A percentile compares a stretch with the other conserved stretches of the same genome.
These are phyloP conservation scores for Lordiphosa andalusiaca DNA, from an alignment of 2,888 invertebrate species.

Conservation along the genomic window DNA sequence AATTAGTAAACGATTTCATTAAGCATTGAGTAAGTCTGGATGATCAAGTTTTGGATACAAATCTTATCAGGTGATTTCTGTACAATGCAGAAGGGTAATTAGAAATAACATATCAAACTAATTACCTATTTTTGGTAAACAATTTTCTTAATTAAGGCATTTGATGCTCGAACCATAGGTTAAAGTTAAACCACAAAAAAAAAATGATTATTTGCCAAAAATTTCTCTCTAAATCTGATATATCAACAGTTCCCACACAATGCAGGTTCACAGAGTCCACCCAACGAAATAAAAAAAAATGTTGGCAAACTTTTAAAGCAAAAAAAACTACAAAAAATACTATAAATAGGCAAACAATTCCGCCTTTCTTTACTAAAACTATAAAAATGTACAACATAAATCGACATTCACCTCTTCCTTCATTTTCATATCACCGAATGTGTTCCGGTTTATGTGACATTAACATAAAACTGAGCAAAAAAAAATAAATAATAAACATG, in stretches of 20 bases:
- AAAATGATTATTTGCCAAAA: neutral
- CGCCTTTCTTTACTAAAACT: slow-evolving; percentile 43
- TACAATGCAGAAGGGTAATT: no score
- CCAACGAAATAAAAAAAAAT: slow-evolving; percentile 1
- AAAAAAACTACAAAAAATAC: slow-evolving; percentile 12
- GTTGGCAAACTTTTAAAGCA: slow-evolving; percentile 12
- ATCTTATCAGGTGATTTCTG: no score
- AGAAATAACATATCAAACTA: no score
- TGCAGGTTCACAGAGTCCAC: neutral
- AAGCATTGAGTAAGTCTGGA: no score
- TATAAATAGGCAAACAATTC: slow-evolving; percentile 35
- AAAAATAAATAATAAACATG: slow-evolving; percentile 11
- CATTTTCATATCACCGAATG: slow-evolving; percentile 27
- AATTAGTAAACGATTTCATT: no score
- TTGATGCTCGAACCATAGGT: no score
- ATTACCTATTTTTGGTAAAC: no score
- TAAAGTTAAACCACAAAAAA: neutral
- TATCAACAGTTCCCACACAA: slow-evolving; percentile 1
- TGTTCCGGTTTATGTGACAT: slow-evolving; percentile 59
- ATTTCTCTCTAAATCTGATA: no score
- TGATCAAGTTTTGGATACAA: no score
- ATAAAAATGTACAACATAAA: slow-evolving; percentile 23
- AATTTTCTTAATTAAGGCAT: no score
- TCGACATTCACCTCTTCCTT: slow-evolving; percentile 6
- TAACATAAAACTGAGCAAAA: slow-evolving; percentile 39